phyloP scores from a whole-genome alignment of 1,140 invertebrate genomes.

The Dysdera silvatica region DNA sequence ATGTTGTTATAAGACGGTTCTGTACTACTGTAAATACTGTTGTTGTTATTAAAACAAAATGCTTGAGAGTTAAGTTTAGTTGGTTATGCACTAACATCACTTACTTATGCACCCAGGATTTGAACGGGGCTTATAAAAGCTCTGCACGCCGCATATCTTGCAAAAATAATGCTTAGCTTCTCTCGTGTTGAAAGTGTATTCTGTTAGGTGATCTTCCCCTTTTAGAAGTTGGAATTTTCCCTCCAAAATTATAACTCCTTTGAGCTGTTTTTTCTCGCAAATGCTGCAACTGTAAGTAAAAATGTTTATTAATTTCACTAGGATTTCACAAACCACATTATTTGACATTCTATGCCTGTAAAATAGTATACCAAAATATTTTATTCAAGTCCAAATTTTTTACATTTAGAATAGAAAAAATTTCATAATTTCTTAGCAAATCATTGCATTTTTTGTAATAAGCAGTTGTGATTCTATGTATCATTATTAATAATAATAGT shows the following conservation, averaged over 20 bases:
- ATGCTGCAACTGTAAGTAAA: conserved; percentile 46
- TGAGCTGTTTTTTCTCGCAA: conserved; percentile 50
- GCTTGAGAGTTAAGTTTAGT: too few relatives aligned
- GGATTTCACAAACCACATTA: background rate
- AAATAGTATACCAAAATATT: too few relatives aligned
- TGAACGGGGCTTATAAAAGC: conserved; percentile 51
- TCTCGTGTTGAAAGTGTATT: conserved; percentile 51
- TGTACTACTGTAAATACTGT: too few relatives aligned
- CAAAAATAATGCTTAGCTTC: conserved; percentile 51
- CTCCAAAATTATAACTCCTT: conserved; percentile 48
- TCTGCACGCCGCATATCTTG: conserved; percentile 50
- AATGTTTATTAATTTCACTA: background rate
- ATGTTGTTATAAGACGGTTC: too few relatives aligned
- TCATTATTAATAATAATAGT: too few relatives aligned
- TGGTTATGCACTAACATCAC: too few relatives aligned
- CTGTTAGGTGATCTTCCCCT: conserved; percentile 47
- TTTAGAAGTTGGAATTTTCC: conserved; percentile 46
- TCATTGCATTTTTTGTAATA: too few relatives aligned
- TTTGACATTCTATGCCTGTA: background rate
- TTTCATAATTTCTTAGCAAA: too few relatives aligned
- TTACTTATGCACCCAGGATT: conserved; percentile 50
- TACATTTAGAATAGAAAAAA: too few relatives aligned
- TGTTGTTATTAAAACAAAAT: too few relatives aligned
- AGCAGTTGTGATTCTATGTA: too few relatives aligned
- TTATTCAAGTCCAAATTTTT: too few relatives aligned